Conservation (phyloP, 2,113 vertebrate genomes). For the Neotragus moschatus region DNA sequence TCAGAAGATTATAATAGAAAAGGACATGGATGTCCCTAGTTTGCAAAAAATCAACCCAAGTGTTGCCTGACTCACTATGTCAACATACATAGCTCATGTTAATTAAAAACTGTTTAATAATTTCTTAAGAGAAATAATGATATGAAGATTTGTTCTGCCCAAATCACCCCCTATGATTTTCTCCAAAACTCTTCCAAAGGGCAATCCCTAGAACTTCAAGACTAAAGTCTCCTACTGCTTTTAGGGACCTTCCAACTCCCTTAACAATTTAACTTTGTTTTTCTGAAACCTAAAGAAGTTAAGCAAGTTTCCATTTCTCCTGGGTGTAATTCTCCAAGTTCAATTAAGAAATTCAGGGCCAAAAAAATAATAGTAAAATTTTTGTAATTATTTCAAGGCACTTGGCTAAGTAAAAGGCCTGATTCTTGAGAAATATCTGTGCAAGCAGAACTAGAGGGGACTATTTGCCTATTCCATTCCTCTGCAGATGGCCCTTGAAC, state of each 20-base stretch:
- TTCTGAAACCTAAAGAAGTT: not conserved
- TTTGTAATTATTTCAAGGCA: not conserved
- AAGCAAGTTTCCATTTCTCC: not conserved
- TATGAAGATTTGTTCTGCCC: not conserved
- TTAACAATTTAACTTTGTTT: conserved; percentile 25
- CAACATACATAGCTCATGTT: not conserved
- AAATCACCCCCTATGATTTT: not conserved
- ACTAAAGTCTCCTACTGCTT: not conserved
- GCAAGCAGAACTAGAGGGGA: not conserved
- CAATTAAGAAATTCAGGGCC: not conserved
- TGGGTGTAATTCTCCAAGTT: not conserved
- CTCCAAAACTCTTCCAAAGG: not conserved
- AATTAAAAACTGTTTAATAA: not conserved
- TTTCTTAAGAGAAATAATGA: not conserved
- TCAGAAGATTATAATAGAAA: not conserved
- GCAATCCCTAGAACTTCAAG: not conserved
- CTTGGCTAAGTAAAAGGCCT: not conserved
- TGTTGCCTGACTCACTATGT: not conserved
- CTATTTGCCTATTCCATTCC: not conserved
- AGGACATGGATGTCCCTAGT: not conserved
- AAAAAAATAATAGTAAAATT: not conserved
- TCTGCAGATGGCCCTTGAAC: not conserved
- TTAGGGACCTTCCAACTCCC: not conserved
- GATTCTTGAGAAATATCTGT: not conserved
- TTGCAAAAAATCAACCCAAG: not conserved